phyloP scores from a whole-genome alignment of 2,888 invertebrate genomes.

The Melanotus villosus region DNA sequence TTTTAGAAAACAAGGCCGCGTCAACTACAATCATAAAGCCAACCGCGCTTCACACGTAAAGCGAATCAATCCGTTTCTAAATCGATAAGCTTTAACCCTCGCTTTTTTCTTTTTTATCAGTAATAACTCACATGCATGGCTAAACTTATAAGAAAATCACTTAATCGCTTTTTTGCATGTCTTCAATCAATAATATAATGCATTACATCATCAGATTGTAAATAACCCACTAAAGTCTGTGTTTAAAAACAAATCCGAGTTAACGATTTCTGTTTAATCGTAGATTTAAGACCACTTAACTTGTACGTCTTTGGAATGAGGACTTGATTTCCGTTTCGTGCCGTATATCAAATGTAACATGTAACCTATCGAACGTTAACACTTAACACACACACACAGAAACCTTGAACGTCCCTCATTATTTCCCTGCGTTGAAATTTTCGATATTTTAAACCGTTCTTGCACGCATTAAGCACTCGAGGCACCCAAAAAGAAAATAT shows the following conservation, averaged over 20 bases:
- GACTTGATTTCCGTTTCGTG: conserved; percentile 16
- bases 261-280: conserved; percentile 14
- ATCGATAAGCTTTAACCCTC: background rate
- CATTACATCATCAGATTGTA: conserved; percentile 43
- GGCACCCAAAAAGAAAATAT: no score
- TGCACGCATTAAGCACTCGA: no score
- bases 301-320: background rate
- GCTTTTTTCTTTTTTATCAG: no score
- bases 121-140: conserved; percentile 4
- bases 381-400: no score
- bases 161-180: conserved; percentile 45
- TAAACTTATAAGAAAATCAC: conserved; percentile 32
- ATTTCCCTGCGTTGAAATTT: no score
- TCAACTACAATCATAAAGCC: no score
- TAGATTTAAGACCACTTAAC: conserved; percentile 16
- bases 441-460: no score
- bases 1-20: background rate
- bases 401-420: no score
- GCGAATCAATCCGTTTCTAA: background rate
- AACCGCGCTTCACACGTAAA: background rate
- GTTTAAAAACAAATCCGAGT: conserved; percentile 19
- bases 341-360: no score
- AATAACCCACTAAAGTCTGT: conserved; percentile 24
- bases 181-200: conserved; percentile 34
- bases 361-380: no score